phyloP scores from a whole-genome alignment of 2,797 vertebrate genomes.

The Picus viridis region DNA sequence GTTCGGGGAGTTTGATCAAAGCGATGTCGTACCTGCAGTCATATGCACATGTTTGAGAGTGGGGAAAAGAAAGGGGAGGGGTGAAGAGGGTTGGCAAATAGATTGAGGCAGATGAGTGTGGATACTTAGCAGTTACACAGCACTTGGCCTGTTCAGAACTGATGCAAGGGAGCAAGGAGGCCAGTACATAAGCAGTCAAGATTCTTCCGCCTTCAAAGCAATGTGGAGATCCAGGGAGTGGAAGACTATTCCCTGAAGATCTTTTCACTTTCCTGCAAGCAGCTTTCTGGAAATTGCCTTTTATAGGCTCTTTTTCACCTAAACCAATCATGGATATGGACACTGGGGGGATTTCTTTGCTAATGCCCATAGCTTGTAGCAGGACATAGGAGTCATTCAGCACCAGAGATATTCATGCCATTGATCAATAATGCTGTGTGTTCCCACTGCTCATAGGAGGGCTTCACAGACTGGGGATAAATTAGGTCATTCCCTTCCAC shows the following conservation, averaged over 20 bases:
- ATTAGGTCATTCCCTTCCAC: background rate
- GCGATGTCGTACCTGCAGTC: constrained; percentile 83
- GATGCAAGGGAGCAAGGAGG: background rate
- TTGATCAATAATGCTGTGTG: background rate
- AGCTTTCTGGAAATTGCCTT: background rate
- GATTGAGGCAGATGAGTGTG: background rate
- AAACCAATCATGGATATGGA: background rate
- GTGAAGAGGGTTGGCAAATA: background rate
- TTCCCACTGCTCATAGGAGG: background rate
- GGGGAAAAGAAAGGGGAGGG: background rate
- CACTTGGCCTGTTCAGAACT: background rate
- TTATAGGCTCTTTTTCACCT: background rate
- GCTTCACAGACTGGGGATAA: background rate
- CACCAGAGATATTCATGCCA: background rate
- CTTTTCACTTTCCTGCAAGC: background rate
- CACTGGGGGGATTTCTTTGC: background rate
- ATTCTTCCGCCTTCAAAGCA: background rate
- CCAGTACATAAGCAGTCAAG: background rate
- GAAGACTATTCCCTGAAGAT: background rate
- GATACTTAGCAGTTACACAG: background rate
- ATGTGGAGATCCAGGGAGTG: background rate
- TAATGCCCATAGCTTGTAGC: background rate
- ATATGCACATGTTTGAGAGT: accelerated
- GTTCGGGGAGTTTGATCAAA: constrained; percentile 82
- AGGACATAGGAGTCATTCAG: background rate